Conservation (phyloP, 2,797 vertebrate genomes). For the Rhincodon typus region DNA sequence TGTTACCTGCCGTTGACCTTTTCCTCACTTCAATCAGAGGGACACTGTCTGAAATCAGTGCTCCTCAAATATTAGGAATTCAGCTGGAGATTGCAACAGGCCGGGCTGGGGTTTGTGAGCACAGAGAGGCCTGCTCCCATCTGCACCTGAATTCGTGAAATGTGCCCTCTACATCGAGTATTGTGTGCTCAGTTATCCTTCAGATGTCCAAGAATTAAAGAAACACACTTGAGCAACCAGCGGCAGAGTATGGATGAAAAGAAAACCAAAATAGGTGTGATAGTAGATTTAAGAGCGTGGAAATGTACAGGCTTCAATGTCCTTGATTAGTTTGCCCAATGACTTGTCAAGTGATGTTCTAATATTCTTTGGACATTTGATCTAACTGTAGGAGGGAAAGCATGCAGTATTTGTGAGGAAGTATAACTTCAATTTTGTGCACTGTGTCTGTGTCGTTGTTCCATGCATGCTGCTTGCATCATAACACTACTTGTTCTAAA, state of each 20-base stretch:
- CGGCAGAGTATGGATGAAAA: neutral
- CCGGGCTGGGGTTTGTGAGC: neutral
- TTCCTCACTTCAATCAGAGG: neutral
- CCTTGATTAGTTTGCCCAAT: neutral
- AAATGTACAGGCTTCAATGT: no score
- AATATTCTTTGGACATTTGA: neutral
- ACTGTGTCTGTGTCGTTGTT: neutral
- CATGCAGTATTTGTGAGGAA: neutral
- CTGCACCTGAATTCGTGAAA: neutral
- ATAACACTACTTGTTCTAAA: conserved; percentile 34
- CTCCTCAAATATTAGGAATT: neutral
- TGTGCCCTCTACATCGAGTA: neutral
- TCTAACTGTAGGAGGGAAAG: neutral
- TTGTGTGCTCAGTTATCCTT: neutral
- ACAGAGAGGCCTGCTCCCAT: neutral
- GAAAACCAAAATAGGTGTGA: neutral
- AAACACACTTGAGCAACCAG: neutral
- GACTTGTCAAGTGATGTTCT: neutral
- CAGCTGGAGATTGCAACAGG: neutral
- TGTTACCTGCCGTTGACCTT: neutral
- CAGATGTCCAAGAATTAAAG: neutral
- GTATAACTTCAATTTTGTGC: neutral
- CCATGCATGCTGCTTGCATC: conserved; percentile 8
- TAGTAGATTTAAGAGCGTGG: neutral
- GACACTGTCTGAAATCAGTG: neutral